Evolutionary conservation across 2,797 vertebrate genomes (phyloP), one percentile per base, ranked within the genome.

Genomic region (Macroramphosus scolopax): DNA sequence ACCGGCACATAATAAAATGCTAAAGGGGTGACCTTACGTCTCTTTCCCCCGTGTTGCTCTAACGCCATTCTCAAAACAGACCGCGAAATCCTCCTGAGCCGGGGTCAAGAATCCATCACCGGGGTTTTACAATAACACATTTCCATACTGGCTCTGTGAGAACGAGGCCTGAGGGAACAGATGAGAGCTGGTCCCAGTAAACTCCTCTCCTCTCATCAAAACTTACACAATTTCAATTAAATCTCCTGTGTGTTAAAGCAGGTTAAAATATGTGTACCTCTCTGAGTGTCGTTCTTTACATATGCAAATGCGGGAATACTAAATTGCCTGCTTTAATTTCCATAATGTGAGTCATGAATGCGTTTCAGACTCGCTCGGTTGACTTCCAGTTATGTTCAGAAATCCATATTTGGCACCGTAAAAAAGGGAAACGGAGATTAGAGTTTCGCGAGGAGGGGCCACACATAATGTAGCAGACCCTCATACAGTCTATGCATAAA

Each of bases 31-130:
- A 87, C 77, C 83, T 78, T 69, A 66, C 18, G 59, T 77, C 72
- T 81, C 79, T 60, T 51, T 70, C 60, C 61, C 40, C 24, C 1
- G 15, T 77, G 78, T 82, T 83, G 75, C 77, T 84, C 74, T 49
- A 68, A 50, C 59, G 72, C 79, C 79, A 78, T 69, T 83, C 78
- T 87, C 78, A 75, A 82, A 88, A 85, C 86, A 81, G 80, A 76
- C 63, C 24, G 18, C 66, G 63, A 81, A 80, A 80, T 81, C 81
- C 79, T 79, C 79, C 75, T 57, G 63, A 72, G 69, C 69, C 17
- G 55, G 60, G 83, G 82, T 89, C 83, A 85, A 68, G 63, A 81
- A 87, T 88, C 81, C 65, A 78, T 87, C 85, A 81, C 36, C 35
- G 7, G 44, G 33, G 8, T 43, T 75, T 64, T 52, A 65, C 55